These are phyloP conservation scores for Drosophila ezoana DNA, from an alignment of 2,888 invertebrate species.

Conservation along the genomic window DNA sequence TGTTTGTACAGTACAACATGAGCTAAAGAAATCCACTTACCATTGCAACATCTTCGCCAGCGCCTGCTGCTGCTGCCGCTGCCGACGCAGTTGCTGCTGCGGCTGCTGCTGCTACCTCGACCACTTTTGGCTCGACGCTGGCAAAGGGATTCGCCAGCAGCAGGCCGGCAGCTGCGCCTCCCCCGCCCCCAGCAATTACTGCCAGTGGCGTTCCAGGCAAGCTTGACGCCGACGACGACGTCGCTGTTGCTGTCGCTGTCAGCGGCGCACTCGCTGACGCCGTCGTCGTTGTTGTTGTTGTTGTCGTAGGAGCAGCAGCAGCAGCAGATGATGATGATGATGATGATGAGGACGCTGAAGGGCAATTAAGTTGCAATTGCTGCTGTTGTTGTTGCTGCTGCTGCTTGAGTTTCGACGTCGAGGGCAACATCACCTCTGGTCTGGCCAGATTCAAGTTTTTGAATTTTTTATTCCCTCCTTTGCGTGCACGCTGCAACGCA, in stretches of 20 bases:
- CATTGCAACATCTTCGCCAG: slow-evolving; percentile 69
- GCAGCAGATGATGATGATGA: slow-evolving; percentile 11
- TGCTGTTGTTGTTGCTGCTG: slow-evolving; percentile 61
- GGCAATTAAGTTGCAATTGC: slow-evolving; percentile 77
- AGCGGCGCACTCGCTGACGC: slow-evolving; percentile 17
- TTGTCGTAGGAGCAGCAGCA: slow-evolving; percentile 37
- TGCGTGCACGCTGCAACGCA: slow-evolving; percentile 69
- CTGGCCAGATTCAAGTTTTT: slow-evolving; percentile 82
- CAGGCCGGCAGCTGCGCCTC: slow-evolving; percentile 41
- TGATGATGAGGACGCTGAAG: slow-evolving; percentile 48
- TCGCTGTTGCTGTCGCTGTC: slow-evolving; percentile 30
- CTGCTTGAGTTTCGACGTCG: slow-evolving; percentile 80
- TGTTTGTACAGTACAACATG: slow-evolving; percentile 38
- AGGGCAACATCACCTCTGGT: slow-evolving; percentile 82
- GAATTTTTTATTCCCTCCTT: slow-evolving; percentile 80
- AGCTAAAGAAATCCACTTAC: slow-evolving; percentile 70
- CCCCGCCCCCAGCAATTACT: slow-evolving; percentile 36
- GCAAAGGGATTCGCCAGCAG: slow-evolving; percentile 61
- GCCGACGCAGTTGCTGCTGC: slow-evolving; percentile 1
- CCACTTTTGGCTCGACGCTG: slow-evolving; percentile 47
- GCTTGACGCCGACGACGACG: slow-evolving; percentile 16
- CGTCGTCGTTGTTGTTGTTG: slow-evolving; percentile 31
- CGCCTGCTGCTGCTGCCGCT: slow-evolving; percentile 19
- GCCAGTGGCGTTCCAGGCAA: slow-evolving; percentile 17
- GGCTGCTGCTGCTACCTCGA: slow-evolving; percentile 19